A percentile compares a stretch with the other conserved stretches of the same genome.
Conservation (phyloP, 2,797 vertebrate species). For the Phataginus tricuspis region DNA sequence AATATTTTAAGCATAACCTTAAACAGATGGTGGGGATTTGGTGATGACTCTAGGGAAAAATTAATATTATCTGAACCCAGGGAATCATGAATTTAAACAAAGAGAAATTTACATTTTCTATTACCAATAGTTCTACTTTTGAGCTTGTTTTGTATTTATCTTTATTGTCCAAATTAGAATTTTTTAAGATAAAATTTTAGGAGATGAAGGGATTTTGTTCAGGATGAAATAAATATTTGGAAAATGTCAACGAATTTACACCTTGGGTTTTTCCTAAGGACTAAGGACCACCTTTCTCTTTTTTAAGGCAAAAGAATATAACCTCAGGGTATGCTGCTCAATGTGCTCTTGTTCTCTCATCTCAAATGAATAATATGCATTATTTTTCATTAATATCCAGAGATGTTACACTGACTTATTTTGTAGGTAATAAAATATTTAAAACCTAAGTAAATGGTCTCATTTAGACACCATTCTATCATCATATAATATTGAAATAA, state of each 20-base stretch:
- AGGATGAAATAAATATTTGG: background rate
- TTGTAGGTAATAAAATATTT: background rate
- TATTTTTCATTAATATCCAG: background rate
- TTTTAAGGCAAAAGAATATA: background rate
- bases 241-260: background rate
- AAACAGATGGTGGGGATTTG: background rate
- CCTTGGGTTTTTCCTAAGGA: background rate
- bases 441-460: background rate
- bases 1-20: conserved; percentile 46
- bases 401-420: background rate
- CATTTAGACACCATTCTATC: background rate
- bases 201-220: background rate
- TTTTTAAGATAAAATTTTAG: conserved; percentile 13
- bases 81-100: background rate
- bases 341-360: background rate
- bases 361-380: background rate
- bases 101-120: background rate
- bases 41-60: background rate
- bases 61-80: background rate
- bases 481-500: background rate
- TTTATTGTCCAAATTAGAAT: background rate
- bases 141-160: background rate
- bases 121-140: background rate
- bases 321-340: background rate
- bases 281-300: background rate